These are phyloP conservation scores for Acropora yongei DNA, from an alignment of 64 coral and sea anemone genomes.

Conservation along the genomic window DNA sequence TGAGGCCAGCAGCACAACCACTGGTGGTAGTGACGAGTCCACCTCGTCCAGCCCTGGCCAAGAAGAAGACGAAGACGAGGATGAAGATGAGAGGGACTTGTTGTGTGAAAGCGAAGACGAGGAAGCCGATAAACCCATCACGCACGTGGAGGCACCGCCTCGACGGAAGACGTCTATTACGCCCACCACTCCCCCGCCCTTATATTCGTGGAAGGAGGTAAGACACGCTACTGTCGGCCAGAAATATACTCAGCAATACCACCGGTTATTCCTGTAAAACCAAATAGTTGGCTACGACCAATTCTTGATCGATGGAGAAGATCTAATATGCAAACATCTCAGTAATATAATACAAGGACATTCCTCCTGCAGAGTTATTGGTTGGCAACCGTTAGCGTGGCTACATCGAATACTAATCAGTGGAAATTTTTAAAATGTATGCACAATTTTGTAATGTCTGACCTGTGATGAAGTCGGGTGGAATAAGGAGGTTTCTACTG, in stretches of 20 bases:
- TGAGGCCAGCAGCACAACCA: slow-evolving; percentile 74
- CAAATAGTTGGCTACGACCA: no score
- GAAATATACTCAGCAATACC: neutral
- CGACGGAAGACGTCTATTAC: slow-evolving; percentile 52
- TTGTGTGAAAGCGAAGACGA: slow-evolving; percentile 81
- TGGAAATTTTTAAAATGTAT: no score
- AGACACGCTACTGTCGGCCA: neutral
- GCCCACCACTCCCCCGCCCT: slow-evolving; percentile 3
- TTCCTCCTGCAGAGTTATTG: no score
- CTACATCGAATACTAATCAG: no score
- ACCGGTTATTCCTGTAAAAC: no score
- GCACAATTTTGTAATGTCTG: no score
- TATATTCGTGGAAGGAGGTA: slow-evolving; percentile 96
- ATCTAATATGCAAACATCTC: no score
- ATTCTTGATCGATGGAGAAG: no score
- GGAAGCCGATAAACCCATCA: slow-evolving; percentile 73
- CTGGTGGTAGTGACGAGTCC: slow-evolving; percentile 93
- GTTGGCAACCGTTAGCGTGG: no score
- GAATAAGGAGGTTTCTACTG: no score
- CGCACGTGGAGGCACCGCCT: slow-evolving; percentile 18
- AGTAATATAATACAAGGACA: no score
- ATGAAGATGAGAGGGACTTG: slow-evolving; percentile 79
- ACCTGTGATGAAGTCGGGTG: no score
- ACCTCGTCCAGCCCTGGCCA: slow-evolving; percentile 74
- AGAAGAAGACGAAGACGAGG: slow-evolving; percentile 74